Evolutionary conservation across 2,797 vertebrate genomes (phyloP), one percentile per base, ranked within the genome.

Genomic region (Falco peregrinus): DNA sequence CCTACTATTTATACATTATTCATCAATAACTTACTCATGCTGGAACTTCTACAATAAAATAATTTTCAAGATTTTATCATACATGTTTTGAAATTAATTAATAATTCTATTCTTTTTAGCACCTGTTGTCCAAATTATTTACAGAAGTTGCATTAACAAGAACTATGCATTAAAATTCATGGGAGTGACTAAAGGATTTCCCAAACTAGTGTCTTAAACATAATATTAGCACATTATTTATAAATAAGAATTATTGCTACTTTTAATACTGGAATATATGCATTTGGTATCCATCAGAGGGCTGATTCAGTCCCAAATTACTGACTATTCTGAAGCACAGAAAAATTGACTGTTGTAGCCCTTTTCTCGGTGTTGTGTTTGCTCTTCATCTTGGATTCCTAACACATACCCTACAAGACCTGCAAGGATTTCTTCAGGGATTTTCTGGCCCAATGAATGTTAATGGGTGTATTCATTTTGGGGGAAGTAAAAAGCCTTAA

Each of bases 11-110:
- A 92, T 90, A 65, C 47, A 90, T 95, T 82, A 70, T 61, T 85
- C 61, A 92, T 92, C 79, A 92, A 54, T 73, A 90, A 81, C 48
- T 47, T 92, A 86, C 50, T 61, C 69, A 56, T 90, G 47, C 29
- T 51, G 67, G 82, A 84, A 81, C 24, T 87, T 92, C 61, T 93
- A 54, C 85, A 90, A 87, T 91, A 96, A 96, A 97, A 87, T 21
- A 91, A 89, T 87, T 81, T 74, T 89, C 89, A 82, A 41, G 61
- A 82, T 71, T 81, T 96, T 41, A 56, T 95, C 77, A 95, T 89
- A 88, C 10, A 61, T 41, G 26, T 84, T 95, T 90, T 91, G 70
- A 95, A 97, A 93, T 78, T 87, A 96, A 94, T 95, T 88, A 92
- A 71, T 61, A 87, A 96, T 95, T 83, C 43, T 89, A 29, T 48